These are phyloP conservation scores for Galbula dea DNA, from an alignment of 2,113 vertebrate species.

Conservation along the genomic window DNA sequence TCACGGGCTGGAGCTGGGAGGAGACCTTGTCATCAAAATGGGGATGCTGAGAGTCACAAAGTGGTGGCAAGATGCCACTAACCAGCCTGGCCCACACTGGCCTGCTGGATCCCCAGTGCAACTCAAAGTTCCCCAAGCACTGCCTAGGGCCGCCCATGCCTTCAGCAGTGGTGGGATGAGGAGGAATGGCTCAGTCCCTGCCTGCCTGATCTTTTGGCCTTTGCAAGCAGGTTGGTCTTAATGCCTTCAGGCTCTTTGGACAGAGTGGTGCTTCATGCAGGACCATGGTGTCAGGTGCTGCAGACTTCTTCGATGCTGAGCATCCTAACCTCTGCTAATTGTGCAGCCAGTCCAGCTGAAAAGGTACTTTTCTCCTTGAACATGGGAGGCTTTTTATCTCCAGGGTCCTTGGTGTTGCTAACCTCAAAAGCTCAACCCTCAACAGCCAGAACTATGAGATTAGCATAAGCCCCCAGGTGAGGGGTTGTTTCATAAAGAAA, in stretches of 20 bases:
- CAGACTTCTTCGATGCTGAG: background rate
- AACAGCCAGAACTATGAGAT: background rate
- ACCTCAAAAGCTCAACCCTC: background rate
- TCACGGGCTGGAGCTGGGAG: background rate
- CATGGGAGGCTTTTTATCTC: background rate
- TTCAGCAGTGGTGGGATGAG: rapidly evolving
- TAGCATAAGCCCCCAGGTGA: background rate
- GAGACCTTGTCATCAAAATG: background rate
- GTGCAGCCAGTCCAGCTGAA: background rate
- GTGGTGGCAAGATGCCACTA: background rate
- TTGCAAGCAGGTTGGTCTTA: background rate
- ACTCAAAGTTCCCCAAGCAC: background rate
- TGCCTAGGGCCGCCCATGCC: background rate
- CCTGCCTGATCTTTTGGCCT: background rate
- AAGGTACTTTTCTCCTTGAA: background rate
- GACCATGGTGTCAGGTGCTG: background rate
- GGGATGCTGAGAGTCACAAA: background rate
- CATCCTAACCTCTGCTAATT: background rate
- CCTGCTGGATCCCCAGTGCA: background rate
- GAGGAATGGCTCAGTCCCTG: rapidly evolving
- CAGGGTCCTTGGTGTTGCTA: background rate
- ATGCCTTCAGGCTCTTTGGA: background rate
- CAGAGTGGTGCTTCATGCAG: background rate
- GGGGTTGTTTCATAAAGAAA: background rate
- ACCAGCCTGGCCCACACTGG: background rate